These are phyloP conservation scores for Rhynchonycteris naso DNA, from an alignment of 2,797 vertebrate genomes.

Conservation along the genomic window DNA sequence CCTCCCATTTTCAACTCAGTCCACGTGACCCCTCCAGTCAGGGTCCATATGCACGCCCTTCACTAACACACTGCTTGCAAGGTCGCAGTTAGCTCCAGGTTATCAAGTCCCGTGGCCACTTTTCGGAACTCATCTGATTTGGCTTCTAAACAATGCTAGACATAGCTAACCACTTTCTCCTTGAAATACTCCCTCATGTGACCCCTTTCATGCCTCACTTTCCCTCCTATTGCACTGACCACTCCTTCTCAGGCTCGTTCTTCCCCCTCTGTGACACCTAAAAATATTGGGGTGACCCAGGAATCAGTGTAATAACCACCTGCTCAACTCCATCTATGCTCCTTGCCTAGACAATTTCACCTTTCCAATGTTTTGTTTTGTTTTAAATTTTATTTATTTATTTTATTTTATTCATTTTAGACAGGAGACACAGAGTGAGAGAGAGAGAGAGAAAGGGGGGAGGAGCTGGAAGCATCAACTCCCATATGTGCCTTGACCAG, in stretches of 20 bases:
- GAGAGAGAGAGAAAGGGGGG: too few species aligned
- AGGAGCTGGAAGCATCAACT: too few species aligned
- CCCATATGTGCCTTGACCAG: too few species aligned
- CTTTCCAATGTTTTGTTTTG: neutral
- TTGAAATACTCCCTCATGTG: neutral
- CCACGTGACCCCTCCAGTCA: too few species aligned
- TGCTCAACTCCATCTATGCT: neutral
- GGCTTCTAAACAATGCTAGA: neutral
- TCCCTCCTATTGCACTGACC: neutral
- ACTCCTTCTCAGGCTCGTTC: neutral
- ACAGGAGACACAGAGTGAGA: too few species aligned
- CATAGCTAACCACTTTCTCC: too few species aligned
- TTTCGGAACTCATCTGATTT: neutral
- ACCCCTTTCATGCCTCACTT: neutral
- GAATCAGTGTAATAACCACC: too few species aligned
- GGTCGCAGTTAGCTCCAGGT: neutral
- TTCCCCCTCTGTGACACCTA: neutral
- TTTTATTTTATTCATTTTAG: too few species aligned
- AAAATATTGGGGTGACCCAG: neutral
- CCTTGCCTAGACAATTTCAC: neutral
- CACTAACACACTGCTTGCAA: neutral
- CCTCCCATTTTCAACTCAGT: neutral
- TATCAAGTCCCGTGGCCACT: neutral
- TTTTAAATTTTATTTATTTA: too few species aligned
- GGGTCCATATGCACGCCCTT: neutral